Evolutionary conservation across 2,113 vertebrate genomes (phyloP), one percentile per base, ranked within the genome.

Genomic region (Podiceps cristatus): DNA sequence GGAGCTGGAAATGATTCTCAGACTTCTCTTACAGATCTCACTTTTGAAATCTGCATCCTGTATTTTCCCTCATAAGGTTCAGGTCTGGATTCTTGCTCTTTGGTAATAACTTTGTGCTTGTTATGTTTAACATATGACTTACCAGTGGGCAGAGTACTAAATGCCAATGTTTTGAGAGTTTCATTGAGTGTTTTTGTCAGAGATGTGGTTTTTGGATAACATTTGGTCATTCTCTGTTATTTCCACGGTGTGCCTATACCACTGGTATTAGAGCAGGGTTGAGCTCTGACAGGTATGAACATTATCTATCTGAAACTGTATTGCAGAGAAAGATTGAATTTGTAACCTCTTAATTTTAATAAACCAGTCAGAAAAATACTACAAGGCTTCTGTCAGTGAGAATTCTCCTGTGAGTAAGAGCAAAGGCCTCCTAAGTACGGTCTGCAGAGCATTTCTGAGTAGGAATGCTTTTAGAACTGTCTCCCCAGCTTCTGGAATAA

Each of bases 341-440:
- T 59, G 45, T 45, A 81, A n/a, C 49, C 15, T 37, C 24, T 59
- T 63, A 63, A 45, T 59, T 81, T 47, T 58, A 56, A 18, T 37
- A n/a, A 92, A 42, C 42, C 4, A 0, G 33, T 58, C 69, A 74
- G 69, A 44, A 40, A 90, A 90, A 45, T 44, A 37, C 45, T 28
- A 2, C 40, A 52, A 24, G 27, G 56, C 53, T 74, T 66, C 56
- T 33, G 13, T 49, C 49, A 35, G 22, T 33, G 37, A 53, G 8
- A 60, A 33, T 42, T 52, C 40, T 52, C 71, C 33, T 64, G 25
- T 49, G 37, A 7, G 25, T 20, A 72, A 71, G 69, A 86, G 82
- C 69, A 66, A 49, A 77, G 33, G 23, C 42, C 18, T 31, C 3
- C 0, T n/a, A 53, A 66, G 3, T 31, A 31, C 0, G 0, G 11